phyloP scores from a whole-genome alignment of 2,888 invertebrate species.

The Epistrophe eligans region DNA sequence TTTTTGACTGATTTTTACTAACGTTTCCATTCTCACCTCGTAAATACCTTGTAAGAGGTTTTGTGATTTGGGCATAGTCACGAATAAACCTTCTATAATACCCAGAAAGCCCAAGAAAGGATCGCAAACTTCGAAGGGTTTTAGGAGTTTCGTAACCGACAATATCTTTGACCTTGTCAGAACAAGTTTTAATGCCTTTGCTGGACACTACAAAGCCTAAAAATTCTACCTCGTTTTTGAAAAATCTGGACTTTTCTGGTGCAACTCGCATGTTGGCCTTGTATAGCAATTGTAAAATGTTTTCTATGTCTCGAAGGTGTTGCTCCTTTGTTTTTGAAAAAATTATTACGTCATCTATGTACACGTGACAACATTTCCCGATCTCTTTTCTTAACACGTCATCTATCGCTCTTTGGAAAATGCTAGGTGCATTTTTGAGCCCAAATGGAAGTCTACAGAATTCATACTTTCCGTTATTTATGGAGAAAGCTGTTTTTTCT shows the following conservation, averaged over 20 bases:
- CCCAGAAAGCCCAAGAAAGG: not conserved
- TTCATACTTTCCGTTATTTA: slow-evolving; percentile 49
- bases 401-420: slow-evolving; percentile 62
- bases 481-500: slow-evolving; percentile 65
- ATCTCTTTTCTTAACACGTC: slow-evolving; percentile 71
- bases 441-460: slow-evolving; percentile 45
- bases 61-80: not conserved
- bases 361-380: slow-evolving; percentile 68
- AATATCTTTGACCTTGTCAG: not conserved
- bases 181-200: not conserved
- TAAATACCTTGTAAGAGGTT: not conserved
- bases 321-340: slow-evolving; percentile 43
- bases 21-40: not conserved
- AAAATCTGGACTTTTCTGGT: not conserved
- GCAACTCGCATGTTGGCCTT: not conserved
- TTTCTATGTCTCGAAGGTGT: slow-evolving; percentile 25
- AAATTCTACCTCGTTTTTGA: slow-evolving; percentile 17
- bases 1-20: slow-evolving; percentile 65
- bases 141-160: slow-evolving; percentile 32
- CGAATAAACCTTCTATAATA: not conserved
- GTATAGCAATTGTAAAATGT: not conserved
- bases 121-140: not conserved
- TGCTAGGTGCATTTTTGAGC: slow-evolving; percentile 41
- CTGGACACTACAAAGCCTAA: not conserved
- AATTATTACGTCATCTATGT: slow-evolving; percentile 69